Base-by-base conservation (phyloP, 2,888 invertebrate genomes). In the Drosophila mimetica region DNA sequence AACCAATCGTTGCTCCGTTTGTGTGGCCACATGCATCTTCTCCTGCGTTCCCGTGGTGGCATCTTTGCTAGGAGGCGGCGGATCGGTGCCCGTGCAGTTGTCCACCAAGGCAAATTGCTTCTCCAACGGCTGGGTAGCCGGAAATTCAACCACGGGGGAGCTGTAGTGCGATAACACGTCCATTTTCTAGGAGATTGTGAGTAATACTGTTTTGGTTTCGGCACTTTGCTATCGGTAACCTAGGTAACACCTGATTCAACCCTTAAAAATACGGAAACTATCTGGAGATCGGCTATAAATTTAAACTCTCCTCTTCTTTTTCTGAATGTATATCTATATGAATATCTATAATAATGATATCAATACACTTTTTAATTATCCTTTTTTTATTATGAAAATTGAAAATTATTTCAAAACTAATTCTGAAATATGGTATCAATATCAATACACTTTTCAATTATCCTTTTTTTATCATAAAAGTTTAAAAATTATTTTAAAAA, bases 91-190 rank as follows among this genome's bases (percentile, higher is more conserved):
- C 1, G 87, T 90, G 47, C 89, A 89, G 46, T 79, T 85, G 28
- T 90, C 81, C 6, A 91, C 89, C 25, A 89, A 78, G 9, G 88
- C 87, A 44, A 89, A 89, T 32, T 84, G 77, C 65, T 90, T 92
- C 70, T 91, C 92, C 7, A 90, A 78, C 63, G 90, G 91, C 89
- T 92, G 92, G 32, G 91, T 90, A 0, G 93, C 92, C 54, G 90
- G 91, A 85, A 93, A 93, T 51, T 93, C 93, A 18, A 93, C 90
- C 57, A 92, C 91, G 39, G 92, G 92, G 11, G 91, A 91, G 28
- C 91, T 91, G 77, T 91, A 92, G 57, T 92, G 90, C 37, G 90
- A 90, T 64, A 93, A 92, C 81, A 93, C 93, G 50, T 90, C 92
- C 91, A 91, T 91, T 16, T 28, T 53, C 7, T 2, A 11, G 0